These are phyloP conservation scores for Stenodera caucasica DNA, from an alignment of 2,888 invertebrate genomes.

Conservation along the genomic window DNA sequence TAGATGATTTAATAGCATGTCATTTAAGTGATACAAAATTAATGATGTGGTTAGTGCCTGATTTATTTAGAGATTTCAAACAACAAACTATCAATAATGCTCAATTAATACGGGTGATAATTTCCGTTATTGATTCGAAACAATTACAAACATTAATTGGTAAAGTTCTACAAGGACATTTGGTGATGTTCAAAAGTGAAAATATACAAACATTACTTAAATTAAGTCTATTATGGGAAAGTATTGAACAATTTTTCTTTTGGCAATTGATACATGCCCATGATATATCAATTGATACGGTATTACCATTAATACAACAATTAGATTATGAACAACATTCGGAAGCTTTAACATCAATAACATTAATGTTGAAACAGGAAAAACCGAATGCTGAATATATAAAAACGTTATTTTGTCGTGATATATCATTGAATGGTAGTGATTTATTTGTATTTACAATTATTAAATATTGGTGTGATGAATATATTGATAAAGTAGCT, in stretches of 20 bases:
- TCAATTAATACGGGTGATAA: slow-evolving; percentile 83
- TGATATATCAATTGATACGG: slow-evolving; percentile 88
- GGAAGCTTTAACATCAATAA: slow-evolving; percentile 88
- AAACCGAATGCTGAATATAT: slow-evolving; percentile 85
- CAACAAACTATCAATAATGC: slow-evolving; percentile 85
- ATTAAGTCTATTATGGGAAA: slow-evolving; percentile 92
- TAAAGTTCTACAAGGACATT: slow-evolving; percentile 84
- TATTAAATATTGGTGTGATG: slow-evolving; percentile 92
- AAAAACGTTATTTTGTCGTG: slow-evolving; percentile 74
- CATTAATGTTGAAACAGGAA: slow-evolving; percentile 90
- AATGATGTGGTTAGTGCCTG: slow-evolving; percentile 90
- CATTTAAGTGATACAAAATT: slow-evolving; percentile 87
- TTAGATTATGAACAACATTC: slow-evolving; percentile 83
- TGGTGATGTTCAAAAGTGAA: slow-evolving; percentile 80
- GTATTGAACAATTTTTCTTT: slow-evolving; percentile 94
- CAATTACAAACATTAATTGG: slow-evolving; percentile 91
- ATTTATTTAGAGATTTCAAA: slow-evolving; percentile 88
- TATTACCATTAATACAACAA: slow-evolving; percentile 77
- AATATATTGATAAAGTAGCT: slow-evolving; percentile 84
- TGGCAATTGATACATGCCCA: slow-evolving; percentile 97
- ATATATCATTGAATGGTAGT: slow-evolving; percentile 60
- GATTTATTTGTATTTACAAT: slow-evolving; percentile 91
- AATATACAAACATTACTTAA: slow-evolving; percentile 74
- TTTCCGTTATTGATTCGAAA: slow-evolving; percentile 85
- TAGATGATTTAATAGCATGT: slow-evolving; percentile 83